Percentiles rank a stretch among this genome's conserved stretches.
Conservation (phyloP, 2,113 vertebrate species). For the Cavia aperea region DNA sequence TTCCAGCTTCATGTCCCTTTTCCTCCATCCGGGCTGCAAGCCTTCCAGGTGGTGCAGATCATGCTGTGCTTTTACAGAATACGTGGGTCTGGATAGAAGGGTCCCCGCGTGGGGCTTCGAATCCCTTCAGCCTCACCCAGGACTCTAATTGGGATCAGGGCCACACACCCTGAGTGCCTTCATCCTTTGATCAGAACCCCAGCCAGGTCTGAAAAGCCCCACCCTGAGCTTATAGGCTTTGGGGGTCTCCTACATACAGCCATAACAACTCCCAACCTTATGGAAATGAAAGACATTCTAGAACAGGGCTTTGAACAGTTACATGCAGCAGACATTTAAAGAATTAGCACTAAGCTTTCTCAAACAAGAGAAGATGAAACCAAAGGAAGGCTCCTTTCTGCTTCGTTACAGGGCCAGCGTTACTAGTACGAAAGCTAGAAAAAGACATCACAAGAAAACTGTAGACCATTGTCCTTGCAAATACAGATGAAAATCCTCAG, state of each 20-base stretch:
- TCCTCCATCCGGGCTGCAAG: not conserved
- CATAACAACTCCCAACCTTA: not conserved
- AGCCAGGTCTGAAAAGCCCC: not conserved
- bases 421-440: not conserved
- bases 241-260: not conserved
- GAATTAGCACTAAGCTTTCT: not conserved
- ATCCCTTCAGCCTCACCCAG: not conserved
- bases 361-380: not conserved
- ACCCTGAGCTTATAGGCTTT: not conserved
- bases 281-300: conserved; percentile 9
- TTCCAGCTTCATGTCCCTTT: not conserved
- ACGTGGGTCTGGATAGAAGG: too few relatives aligned
- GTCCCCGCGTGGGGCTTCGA: not conserved
- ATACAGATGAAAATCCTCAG: not conserved
- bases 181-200: not conserved
- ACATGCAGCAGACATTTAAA: not conserved
- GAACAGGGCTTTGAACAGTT: not conserved
- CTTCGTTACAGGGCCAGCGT: not conserved
- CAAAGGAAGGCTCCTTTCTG: not conserved
- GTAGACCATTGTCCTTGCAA: not conserved
- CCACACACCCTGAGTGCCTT: not conserved
- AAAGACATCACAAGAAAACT: not conserved
- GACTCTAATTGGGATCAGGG: too few relatives aligned
- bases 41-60: not conserved
- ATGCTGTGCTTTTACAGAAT: too few relatives aligned